Percentiles rank a stretch among this genome's conserved stretches.
Conservation (phyloP, 1,140 invertebrate species). For the Diploscapter pachys region DNA sequence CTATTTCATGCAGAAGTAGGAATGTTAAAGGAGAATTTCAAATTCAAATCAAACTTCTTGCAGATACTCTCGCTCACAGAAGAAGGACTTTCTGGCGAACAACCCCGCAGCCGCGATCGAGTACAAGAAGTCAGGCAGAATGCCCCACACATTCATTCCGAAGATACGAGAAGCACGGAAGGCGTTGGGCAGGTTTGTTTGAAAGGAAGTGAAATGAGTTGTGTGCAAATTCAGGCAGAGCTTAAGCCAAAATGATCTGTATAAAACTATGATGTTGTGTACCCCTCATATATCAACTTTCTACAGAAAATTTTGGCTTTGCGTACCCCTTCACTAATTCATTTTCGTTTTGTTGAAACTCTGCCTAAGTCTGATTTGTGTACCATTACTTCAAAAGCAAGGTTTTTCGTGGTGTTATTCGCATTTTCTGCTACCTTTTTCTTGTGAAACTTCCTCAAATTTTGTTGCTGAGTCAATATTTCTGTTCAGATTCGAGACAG, state of each 20-base stretch:
- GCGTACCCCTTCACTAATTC: too few relatives aligned
- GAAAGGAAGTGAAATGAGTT: background rate
- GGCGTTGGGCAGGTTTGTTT: slow-evolving; percentile 10
- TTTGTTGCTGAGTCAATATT: background rate
- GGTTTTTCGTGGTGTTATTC: too few relatives aligned
- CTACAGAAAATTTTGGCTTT: too few relatives aligned
- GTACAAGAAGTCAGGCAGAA: background rate
- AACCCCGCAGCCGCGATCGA: background rate
- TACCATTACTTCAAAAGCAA: too few relatives aligned
- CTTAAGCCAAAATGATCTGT: too few relatives aligned
- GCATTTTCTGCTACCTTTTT: background rate
- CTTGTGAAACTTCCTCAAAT: background rate
- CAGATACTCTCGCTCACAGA: slow-evolving; percentile 1
- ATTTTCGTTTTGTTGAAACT: too few relatives aligned
- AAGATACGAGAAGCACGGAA: slow-evolving; percentile 16
- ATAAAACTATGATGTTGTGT: too few relatives aligned
- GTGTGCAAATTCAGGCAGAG: too few relatives aligned
- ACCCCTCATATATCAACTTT: too few relatives aligned
- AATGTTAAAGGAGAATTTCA: background rate
- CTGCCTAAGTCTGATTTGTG: too few relatives aligned
- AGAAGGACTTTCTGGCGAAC: slow-evolving; percentile 1
- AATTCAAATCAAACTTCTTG: background rate
- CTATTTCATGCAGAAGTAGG: slow-evolving; percentile 43
- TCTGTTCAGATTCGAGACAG: slow-evolving; percentile 27
- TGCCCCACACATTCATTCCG: slow-evolving; percentile 4